phyloP scores from a whole-genome alignment of 2,888 invertebrate genomes.

The Euplagia quadripunctaria region DNA sequence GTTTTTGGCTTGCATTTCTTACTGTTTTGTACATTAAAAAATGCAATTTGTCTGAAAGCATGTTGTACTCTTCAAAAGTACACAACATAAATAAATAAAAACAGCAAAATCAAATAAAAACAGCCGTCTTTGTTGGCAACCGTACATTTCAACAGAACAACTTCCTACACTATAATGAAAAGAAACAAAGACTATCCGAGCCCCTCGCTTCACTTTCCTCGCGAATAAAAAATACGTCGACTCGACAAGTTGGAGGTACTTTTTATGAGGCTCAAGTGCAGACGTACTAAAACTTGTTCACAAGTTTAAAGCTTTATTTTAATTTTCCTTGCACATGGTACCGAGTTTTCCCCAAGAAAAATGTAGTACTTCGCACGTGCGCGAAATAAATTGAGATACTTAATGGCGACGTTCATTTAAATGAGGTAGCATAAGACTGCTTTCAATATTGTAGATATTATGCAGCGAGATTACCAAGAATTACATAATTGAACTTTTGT shows the following conservation, averaged over 20 bases:
- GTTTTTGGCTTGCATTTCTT: not conserved
- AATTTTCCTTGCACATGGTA: conserved; percentile 77
- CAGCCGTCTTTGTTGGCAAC: conserved; percentile 24
- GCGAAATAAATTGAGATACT: conserved; percentile 73
- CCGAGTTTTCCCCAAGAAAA: conserved; percentile 67
- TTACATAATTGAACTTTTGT: not conserved
- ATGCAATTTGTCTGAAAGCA: conserved; percentile 23
- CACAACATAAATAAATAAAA: conserved; percentile 6
- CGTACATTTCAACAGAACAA: conserved; percentile 25
- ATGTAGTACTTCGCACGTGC: conserved; percentile 74
- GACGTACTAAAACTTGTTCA: conserved; percentile 79
- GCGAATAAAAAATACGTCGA: conserved; percentile 73
- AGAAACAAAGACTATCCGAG: conserved; percentile 62
- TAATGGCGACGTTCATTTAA: conserved; percentile 59
- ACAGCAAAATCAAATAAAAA: conserved; percentile 43
- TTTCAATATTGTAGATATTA: conserved; percentile 45
- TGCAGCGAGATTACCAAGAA: conserved; percentile 31
- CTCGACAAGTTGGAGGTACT: conserved; percentile 66
- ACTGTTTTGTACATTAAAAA: conserved; percentile 5
- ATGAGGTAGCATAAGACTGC: conserved; percentile 55
- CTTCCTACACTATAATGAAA: conserved; percentile 60
- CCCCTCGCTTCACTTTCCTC: conserved; percentile 52
- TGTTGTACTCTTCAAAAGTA: conserved; percentile 15
- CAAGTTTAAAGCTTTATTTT: conserved; percentile 84
- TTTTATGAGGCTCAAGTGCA: conserved; percentile 73